These are phyloP conservation scores for Drosophila nigricruria DNA, from an alignment of 2,888 invertebrate genomes.

Conservation along the genomic window DNA sequence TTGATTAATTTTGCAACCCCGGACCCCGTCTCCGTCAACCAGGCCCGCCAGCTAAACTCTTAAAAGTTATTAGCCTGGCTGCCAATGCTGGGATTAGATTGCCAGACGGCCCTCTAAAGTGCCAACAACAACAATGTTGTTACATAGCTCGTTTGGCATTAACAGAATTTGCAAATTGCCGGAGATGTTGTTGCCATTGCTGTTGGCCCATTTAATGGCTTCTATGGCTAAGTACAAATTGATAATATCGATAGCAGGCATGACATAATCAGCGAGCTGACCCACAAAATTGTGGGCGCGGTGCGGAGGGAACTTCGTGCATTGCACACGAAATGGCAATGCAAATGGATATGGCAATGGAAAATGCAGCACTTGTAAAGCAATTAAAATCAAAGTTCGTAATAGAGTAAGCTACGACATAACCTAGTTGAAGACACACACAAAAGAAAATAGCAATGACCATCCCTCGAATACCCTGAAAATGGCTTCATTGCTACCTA, in stretches of 20 bases:
- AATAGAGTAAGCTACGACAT: neutral
- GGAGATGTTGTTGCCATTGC: slow-evolving; percentile 1
- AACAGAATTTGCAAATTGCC: slow-evolving; percentile 35
- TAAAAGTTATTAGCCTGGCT: slow-evolving; percentile 46
- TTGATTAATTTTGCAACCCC: slow-evolving; percentile 61
- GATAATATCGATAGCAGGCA: slow-evolving; percentile 37
- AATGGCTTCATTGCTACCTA: no score
- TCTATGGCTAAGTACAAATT: slow-evolving; percentile 32
- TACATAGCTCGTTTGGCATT: slow-evolving; percentile 30
- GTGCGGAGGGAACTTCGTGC: neutral
- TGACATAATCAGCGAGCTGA: slow-evolving; percentile 33
- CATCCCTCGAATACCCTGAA: neutral
- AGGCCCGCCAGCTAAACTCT: slow-evolving; percentile 19
- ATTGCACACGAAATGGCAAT: neutral
- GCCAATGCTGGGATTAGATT: slow-evolving; percentile 36
- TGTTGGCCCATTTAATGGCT: slow-evolving; percentile 23
- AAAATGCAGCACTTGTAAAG: slow-evolving; percentile 26
- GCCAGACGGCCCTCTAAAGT: slow-evolving; percentile 25
- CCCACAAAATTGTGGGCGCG: slow-evolving; percentile 6
- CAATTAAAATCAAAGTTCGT: slow-evolving; percentile 37
- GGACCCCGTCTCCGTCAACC: slow-evolving; percentile 1
- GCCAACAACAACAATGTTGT: slow-evolving; percentile 28
- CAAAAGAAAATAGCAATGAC: neutral
- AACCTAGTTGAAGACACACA: neutral
- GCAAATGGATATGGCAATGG: neutral